Percentiles rank a stretch among this genome's conserved stretches.
Evolutionary conservation across 1,140 invertebrate genomes (phyloP).

Genomic region (Nixonia krombeini): DNA sequence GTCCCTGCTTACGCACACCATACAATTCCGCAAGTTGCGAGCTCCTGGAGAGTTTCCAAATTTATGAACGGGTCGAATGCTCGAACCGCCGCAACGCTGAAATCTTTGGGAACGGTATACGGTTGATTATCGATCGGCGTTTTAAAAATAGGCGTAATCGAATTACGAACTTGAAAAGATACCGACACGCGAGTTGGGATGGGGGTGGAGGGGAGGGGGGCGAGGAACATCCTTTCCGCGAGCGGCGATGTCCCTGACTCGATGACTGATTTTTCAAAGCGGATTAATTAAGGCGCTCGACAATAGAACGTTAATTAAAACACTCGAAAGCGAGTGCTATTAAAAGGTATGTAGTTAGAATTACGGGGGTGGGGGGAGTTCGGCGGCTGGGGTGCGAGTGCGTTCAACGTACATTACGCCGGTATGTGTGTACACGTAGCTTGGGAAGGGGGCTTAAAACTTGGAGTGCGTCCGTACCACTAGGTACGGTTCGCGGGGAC

Average conservation of each 20-base stretch:
- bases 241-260: slow-evolving; percentile 7
- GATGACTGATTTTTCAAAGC: slow-evolving; percentile 61
- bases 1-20: no score
- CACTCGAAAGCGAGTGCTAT: slow-evolving; percentile 62
- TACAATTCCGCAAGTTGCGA: no score
- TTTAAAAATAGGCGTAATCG: no score
- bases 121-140: no score
- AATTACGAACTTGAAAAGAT: no score
- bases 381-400: slow-evolving; percentile 4
- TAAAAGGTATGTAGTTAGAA: slow-evolving; percentile 56
- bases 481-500: slow-evolving; percentile 45
- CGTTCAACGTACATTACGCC: not conserved
- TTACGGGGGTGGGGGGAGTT: slow-evolving; percentile 34
- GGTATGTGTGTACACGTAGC: slow-evolving; percentile 5
- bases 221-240: not conserved
- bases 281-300: slow-evolving; percentile 64
- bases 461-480: slow-evolving; percentile 55
- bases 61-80: no score
- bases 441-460: slow-evolving; percentile 57
- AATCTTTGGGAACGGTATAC: no score
- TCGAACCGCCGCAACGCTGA: no score
- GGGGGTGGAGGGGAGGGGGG: not conserved
- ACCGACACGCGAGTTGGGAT: no score
- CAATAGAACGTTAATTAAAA: slow-evolving; percentile 65
- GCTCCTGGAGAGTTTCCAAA: no score